Base-by-base conservation (phyloP, 2,797 vertebrate species). In the Tokudaia tokunoshimensis region DNA sequence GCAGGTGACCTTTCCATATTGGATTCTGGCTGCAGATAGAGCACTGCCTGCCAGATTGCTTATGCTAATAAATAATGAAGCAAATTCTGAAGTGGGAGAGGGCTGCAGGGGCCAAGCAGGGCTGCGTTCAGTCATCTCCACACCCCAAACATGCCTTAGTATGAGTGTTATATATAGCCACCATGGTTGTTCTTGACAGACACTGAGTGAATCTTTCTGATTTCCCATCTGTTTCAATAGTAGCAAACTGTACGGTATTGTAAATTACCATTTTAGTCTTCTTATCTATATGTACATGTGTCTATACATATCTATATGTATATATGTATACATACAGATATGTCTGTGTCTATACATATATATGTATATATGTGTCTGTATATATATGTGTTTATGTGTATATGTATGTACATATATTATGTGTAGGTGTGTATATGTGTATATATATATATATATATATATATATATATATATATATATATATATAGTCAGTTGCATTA, bases 31-130 rank as follows among this genome's bases (percentile, higher is more conserved):
- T 97, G 98, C 98, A 96, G 97, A 98, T 97, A 97, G 96, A 94
- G 74, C 76, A 87, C 91, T 7, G 11, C 97, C 97, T 88, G 92
- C 97, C 98, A 97, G 98, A 98, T 98, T 98, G 98, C 98, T 97
- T 98, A 96, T 97, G 97, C 98, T 98, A 97, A 98, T 98, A 98
- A 98, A 98, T 98, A 98, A 98, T 97, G 97, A 98, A 98, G 97
- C 91, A 82, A 97, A 95, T 97, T 98, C 94, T 93, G 96, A 96
- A 92, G 89, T 96, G 93, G 96, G 92, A 95, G 95, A 96, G 94
- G 87, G 93, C 78, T 91, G 57, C 59, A 4, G 93, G 96, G 97
- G 88, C 72, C 37, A 80, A 85, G 96, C 88, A 85, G 95, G 96
- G 98, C 41, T 76, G 9, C 29, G 24, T 37, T n/a, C 15, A 15